phyloP scores from a whole-genome alignment of 2,797 vertebrate genomes.

The Sardinella longiceps region DNA sequence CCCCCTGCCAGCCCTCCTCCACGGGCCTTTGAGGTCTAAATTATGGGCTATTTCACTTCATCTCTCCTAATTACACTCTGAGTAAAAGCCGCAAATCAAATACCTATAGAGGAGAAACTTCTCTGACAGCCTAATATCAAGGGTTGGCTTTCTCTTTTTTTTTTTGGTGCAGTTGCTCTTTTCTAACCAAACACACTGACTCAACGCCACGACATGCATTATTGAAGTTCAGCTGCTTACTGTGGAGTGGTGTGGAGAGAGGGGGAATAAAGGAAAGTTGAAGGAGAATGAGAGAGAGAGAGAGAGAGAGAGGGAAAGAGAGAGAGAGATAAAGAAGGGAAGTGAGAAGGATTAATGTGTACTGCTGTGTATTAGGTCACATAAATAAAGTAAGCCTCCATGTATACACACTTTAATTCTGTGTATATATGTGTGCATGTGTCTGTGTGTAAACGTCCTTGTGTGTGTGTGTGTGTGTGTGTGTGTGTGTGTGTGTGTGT shows the following conservation, averaged over 20 bases:
- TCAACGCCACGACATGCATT: background rate
- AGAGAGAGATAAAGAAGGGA: background rate
- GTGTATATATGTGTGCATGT: background rate
- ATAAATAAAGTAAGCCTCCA: background rate
- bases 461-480: background rate
- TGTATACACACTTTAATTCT: conserved; percentile 3
- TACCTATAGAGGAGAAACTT: conserved; percentile 40
- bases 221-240: conserved; percentile 19
- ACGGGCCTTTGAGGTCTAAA: conserved; percentile 41
- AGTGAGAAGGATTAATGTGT: conserved; percentile 26
- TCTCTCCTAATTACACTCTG: conserved; percentile 39
- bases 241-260: background rate
- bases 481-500: background rate
- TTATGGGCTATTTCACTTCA: conserved; percentile 41
- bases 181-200: conserved; percentile 40
- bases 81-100: conserved; percentile 46
- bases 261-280: background rate
- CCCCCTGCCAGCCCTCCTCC: conserved; percentile 30
- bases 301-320: background rate
- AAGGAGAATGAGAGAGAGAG: background rate
- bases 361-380: background rate
- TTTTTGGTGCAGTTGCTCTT: conserved; percentile 37
- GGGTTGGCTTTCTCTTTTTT: conserved; percentile 33
- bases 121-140: conserved; percentile 40
- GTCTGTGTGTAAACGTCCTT: background rate